phyloP scores from a whole-genome alignment of 2,888 invertebrate genomes.

The Tolmerus cingulatus region DNA sequence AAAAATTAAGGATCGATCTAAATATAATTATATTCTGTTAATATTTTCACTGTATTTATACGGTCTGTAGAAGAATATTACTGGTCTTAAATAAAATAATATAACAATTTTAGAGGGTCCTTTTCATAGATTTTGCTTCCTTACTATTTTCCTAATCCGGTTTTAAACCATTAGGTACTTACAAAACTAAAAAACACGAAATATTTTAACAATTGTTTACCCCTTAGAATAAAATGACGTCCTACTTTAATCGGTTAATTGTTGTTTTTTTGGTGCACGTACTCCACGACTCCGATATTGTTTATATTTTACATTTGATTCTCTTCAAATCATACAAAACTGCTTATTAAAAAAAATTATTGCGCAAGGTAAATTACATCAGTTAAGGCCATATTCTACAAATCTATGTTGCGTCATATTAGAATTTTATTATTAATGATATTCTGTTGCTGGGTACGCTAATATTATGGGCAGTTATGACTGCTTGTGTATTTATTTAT shows the following conservation, averaged over 20 bases:
- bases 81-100: slow-evolving; percentile 33
- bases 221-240: slow-evolving; percentile 35
- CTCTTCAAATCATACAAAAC: not conserved
- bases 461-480: slow-evolving; percentile 38
- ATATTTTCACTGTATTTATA: slow-evolving; percentile 32
- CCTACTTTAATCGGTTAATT: slow-evolving; percentile 34
- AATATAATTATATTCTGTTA: slow-evolving; percentile 30
- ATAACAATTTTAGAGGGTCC: slow-evolving; percentile 40
- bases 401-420: slow-evolving; percentile 26
- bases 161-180: slow-evolving; percentile 40
- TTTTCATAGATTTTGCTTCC: slow-evolving; percentile 35
- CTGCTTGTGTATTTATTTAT: slow-evolving; percentile 31
- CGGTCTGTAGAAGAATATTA: not conserved
- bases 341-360: slow-evolving; percentile 27
- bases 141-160: slow-evolving; percentile 25
- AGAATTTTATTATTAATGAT: slow-evolving; percentile 26
- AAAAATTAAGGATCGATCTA: slow-evolving; percentile 40
- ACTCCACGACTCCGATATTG: slow-evolving; percentile 6
- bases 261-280: slow-evolving; percentile 34
- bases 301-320: slow-evolving; percentile 3
- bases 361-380: slow-evolving; percentile 15
- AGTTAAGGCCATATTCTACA: slow-evolving; percentile 40
- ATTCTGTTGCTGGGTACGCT: slow-evolving; percentile 24
- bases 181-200: slow-evolving; percentile 47
- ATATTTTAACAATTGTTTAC: slow-evolving; percentile 26